Evolutionary conservation across 2,797 vertebrate genomes (phyloP).

Genomic region (Tapirus indicus): DNA sequence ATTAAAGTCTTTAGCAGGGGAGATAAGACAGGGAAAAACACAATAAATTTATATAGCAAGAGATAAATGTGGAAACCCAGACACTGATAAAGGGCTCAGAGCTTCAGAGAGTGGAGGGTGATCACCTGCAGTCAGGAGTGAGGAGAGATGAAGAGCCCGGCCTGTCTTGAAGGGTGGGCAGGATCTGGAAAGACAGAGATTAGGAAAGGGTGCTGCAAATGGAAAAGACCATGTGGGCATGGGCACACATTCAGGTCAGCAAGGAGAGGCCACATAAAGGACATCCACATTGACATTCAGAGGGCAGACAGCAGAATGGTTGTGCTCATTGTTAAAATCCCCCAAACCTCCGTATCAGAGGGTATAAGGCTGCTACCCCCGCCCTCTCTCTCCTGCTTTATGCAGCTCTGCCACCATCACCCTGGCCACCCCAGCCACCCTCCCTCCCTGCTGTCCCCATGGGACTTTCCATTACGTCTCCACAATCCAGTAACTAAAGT

Average conservation of each 20-base stretch:
- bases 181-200: not conserved
- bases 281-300: not conserved
- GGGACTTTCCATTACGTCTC: not conserved
- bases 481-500: not conserved
- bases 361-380: not conserved
- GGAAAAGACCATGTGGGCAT: not conserved
- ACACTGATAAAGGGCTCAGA: not conserved
- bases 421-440: not conserved
- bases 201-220: not conserved
- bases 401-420: not conserved
- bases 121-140: not conserved
- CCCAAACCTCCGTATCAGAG: not conserved
- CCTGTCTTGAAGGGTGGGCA: not conserved
- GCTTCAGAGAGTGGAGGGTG: not conserved
- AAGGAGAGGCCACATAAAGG: not conserved
- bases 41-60: not conserved
- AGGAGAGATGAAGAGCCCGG: not conserved
- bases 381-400: not conserved
- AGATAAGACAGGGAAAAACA: not conserved
- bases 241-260: not conserved
- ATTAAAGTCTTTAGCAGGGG: not conserved
- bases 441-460: not conserved
- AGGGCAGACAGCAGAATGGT: not conserved
- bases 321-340: not conserved
- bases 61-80: conserved; percentile 13